phyloP scores from a whole-genome alignment of 2,113 vertebrate species.

The Ageneiosus marmoratus region DNA sequence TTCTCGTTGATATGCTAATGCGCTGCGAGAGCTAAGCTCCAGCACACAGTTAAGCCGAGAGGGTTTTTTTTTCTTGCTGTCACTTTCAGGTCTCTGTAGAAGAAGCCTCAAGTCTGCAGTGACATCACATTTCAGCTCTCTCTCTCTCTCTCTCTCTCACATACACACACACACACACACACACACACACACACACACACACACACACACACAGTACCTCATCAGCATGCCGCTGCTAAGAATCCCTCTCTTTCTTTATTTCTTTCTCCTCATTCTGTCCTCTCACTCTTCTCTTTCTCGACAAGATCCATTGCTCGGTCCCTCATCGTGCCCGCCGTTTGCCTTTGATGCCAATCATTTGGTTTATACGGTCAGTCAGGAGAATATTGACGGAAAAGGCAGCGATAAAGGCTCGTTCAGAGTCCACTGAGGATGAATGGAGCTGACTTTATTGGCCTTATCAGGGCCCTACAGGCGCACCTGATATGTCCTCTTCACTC shows the following conservation, averaged over 20 bases:
- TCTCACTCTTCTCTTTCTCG: slow-evolving; percentile 23
- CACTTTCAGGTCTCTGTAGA: slow-evolving; percentile 47
- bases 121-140: slow-evolving; percentile 46
- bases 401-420: slow-evolving; percentile 45
- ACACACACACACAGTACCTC: slow-evolving; percentile 2
- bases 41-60: slow-evolving; percentile 34
- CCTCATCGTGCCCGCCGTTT: slow-evolving; percentile 31
- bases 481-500: slow-evolving; percentile 46
- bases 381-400: slow-evolving; percentile 52
- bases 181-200: too few relatives aligned
- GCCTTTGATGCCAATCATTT: slow-evolving; percentile 56
- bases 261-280: slow-evolving; percentile 27
- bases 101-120: slow-evolving; percentile 36
- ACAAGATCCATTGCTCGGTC: slow-evolving; percentile 35
- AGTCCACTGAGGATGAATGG: slow-evolving; percentile 50
- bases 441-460: slow-evolving; percentile 55
- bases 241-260: slow-evolving; percentile 23
- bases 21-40: slow-evolving; percentile 44
- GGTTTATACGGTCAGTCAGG: slow-evolving; percentile 51
- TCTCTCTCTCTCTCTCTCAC: too few relatives aligned
- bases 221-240: slow-evolving; percentile 46
- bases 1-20: slow-evolving; percentile 42
- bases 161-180: neutral
- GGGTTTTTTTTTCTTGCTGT: slow-evolving; percentile 36
- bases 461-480: slow-evolving; percentile 54